These are phyloP conservation scores for Cheilosia pagana DNA, from an alignment of 2,888 invertebrate species.

Conservation along the genomic window DNA sequence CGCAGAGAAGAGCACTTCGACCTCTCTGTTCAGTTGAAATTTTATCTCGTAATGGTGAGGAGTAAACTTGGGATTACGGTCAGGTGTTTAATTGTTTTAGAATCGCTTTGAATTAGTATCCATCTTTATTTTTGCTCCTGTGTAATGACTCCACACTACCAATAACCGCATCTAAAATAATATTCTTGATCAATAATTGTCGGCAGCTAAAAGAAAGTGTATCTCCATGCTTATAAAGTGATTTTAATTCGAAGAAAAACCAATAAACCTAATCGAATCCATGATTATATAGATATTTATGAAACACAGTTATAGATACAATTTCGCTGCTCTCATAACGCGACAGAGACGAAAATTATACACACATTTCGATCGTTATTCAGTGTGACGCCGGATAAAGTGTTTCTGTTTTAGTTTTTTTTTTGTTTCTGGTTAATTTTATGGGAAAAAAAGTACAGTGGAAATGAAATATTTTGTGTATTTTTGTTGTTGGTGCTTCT, in stretches of 20 bases:
- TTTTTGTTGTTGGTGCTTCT: conserved; percentile 12
- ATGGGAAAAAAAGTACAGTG: conserved; percentile 65
- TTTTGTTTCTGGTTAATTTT: conserved; percentile 47
- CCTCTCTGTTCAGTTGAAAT: conserved; percentile 64
- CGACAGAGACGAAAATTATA: conserved; percentile 58
- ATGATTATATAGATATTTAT: conserved; percentile 50
- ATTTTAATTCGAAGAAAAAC: conserved; percentile 59
- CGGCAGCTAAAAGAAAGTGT: conserved; percentile 12
- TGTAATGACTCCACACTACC: not conserved
- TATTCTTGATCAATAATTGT: not conserved
- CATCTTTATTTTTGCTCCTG: not conserved
- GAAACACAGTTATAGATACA: conserved; percentile 68
- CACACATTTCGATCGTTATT: conserved; percentile 53
- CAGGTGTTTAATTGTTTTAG: conserved; percentile 63
- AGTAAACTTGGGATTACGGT: conserved; percentile 63
- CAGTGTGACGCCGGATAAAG: conserved; percentile 70
- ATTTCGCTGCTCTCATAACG: conserved; percentile 70
- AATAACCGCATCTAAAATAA: not conserved
- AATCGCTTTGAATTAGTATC: not conserved
- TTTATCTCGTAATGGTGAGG: conserved; percentile 70
- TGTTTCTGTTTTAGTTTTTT: conserved; percentile 47
- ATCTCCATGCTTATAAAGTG: conserved; percentile 38
- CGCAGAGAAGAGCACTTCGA: conserved; percentile 69
- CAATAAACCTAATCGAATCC: conserved; percentile 66
- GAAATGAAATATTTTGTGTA: conserved; percentile 62